Percentiles rank a stretch among this genome's conserved stretches.
Conservation (phyloP, 2,113 vertebrate species). For the Connochaetes taurinus region DNA sequence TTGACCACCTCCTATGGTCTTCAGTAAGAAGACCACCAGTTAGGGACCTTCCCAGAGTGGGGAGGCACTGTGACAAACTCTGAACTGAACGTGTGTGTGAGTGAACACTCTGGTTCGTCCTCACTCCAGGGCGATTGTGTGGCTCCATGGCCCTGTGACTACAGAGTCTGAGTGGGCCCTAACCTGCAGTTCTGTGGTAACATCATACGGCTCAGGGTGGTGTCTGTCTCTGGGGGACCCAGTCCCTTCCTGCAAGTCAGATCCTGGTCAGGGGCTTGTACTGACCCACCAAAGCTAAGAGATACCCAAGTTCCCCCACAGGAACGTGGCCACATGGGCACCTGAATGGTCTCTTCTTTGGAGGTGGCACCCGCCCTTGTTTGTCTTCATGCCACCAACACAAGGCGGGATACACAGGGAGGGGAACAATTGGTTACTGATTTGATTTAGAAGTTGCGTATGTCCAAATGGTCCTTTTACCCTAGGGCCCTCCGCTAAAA, state of each 20-base stretch:
- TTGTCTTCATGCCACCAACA: background rate
- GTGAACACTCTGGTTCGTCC: background rate
- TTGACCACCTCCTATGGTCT: background rate
- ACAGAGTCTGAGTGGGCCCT: background rate
- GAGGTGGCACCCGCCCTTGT: background rate
- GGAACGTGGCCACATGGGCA: background rate
- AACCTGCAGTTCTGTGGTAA: background rate
- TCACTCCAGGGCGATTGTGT: background rate
- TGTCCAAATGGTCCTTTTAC: background rate
- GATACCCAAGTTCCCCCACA: background rate
- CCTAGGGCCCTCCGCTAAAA: background rate
- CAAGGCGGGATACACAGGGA: background rate
- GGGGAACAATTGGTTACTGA: background rate
- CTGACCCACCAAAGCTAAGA: background rate
- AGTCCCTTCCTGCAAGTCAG: background rate
- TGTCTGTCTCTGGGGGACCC: background rate
- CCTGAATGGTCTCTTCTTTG: background rate
- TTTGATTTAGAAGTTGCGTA: background rate
- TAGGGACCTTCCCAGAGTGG: background rate
- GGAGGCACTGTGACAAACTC: background rate
- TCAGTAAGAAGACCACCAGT: background rate
- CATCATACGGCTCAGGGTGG: background rate
- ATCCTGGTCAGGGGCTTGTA: background rate
- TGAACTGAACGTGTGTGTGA: background rate
- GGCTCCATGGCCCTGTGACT: background rate